These are phyloP conservation scores for Pseudochirops corinnae DNA, from an alignment of 2,797 vertebrate genomes.

Conservation along the genomic window DNA sequence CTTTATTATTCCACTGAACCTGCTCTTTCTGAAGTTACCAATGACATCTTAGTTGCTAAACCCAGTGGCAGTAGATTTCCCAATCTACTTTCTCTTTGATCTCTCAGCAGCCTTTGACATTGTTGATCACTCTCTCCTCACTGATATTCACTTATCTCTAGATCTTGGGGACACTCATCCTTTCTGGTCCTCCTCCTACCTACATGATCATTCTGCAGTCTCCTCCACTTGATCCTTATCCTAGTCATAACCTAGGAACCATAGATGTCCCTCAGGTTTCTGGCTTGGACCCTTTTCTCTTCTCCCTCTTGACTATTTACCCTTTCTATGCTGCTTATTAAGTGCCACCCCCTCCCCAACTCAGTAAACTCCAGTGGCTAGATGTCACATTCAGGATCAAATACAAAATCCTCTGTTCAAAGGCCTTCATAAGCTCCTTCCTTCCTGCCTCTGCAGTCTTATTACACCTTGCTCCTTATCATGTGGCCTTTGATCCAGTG, in stretches of 20 bases:
- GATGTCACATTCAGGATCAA: neutral
- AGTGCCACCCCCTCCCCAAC: neutral
- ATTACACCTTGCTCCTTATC: neutral
- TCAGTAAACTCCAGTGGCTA: neutral
- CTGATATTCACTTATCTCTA: neutral
- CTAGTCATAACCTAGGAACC: neutral
- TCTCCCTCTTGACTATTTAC: neutral
- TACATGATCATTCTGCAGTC: no score
- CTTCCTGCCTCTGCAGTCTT: neutral
- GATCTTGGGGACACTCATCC: no score
- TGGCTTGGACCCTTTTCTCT: neutral
- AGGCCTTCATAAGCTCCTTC: neutral
- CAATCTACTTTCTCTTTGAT: neutral
- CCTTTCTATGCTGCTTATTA: neutral
- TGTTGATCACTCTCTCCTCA: neutral
- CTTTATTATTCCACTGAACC: neutral
- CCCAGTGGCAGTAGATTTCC: neutral
- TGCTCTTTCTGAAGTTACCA: neutral
- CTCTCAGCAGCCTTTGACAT: neutral
- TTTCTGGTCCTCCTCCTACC: no score
- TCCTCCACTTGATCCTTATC: neutral
- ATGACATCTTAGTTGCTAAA: neutral
- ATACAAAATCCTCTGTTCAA: neutral
- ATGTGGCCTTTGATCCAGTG: neutral
- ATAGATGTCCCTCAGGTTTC: neutral